Conservation (phyloP, 2,113 vertebrate species). For the Vicugna pacos region DNA sequence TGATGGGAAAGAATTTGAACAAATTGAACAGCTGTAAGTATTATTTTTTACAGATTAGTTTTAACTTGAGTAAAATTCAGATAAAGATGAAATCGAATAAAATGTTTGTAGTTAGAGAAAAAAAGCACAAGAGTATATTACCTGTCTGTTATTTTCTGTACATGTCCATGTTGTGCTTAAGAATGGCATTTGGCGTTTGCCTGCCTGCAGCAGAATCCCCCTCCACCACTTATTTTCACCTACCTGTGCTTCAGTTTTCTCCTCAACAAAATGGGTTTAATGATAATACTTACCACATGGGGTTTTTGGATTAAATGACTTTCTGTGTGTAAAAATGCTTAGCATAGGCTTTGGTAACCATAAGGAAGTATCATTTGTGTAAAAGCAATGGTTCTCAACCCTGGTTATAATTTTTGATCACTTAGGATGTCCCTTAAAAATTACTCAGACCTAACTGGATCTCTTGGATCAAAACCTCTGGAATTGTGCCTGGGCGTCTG, state of each 20-base stretch:
- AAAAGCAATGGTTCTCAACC: not conserved
- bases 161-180: not conserved
- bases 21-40: constrained; percentile 90
- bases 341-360: not conserved
- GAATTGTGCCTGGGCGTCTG: not conserved
- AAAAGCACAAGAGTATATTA: not conserved
- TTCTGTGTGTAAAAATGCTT: not conserved
- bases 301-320: not conserved
- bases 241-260: not conserved
- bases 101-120: not conserved
- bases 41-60: constrained; percentile 46
- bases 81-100: not conserved
- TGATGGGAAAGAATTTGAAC: constrained; percentile 84
- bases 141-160: not conserved
- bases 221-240: no score
- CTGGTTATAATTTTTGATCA: not conserved
- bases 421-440: not conserved
- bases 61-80: not conserved
- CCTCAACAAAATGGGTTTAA: not conserved
- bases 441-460: not conserved
- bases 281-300: not conserved
- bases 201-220: not conserved
- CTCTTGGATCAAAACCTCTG: not conserved
- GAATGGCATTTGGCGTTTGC: not conserved
- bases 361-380: not conserved